Evolutionary conservation across 53 echinoderm and acorn worm species (phyloP).

Genomic region (Stichopus horrens): DNA sequence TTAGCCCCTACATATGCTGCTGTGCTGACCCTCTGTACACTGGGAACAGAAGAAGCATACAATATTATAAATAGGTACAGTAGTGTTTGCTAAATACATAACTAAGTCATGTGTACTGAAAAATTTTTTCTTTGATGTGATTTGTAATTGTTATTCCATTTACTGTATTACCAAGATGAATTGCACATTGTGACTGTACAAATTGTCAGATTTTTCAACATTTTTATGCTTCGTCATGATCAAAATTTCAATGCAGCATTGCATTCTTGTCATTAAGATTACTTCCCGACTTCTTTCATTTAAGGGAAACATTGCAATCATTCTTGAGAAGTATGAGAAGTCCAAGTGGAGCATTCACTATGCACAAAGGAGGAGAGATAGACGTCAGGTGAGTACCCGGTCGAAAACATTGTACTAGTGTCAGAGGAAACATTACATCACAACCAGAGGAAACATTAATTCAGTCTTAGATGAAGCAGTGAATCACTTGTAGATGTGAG

Average conservation of each 20-base stretch:
- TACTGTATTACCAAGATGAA: too few species aligned
- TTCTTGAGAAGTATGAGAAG: slow-evolving; percentile 87
- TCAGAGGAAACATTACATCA: neutral
- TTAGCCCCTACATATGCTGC: slow-evolving; percentile 99
- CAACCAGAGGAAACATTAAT: too few species aligned
- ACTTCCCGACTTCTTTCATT: too few species aligned
- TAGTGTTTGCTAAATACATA: neutral
- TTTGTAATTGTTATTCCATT: too few species aligned
- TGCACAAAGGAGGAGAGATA: slow-evolving; percentile 95
- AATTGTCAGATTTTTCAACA: too few species aligned
- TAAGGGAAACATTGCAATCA: slow-evolving; percentile 76
- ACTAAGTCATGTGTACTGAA: neutral
- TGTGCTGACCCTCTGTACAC: slow-evolving; percentile 76
- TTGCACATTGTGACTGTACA: too few species aligned
- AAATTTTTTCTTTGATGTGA: too few species aligned
- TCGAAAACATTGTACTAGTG: neutral
- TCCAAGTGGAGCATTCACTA: slow-evolving; percentile 82
- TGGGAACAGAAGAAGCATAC: slow-evolving; percentile 96
- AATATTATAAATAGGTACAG: slow-evolving; percentile 76
- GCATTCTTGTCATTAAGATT: too few species aligned
- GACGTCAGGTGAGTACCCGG: slow-evolving; percentile 75
- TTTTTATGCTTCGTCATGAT: too few species aligned
- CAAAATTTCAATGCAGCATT: too few species aligned
- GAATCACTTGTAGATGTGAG: too few species aligned
- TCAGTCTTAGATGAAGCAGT: too few species aligned